phyloP scores from a whole-genome alignment of 1,140 invertebrate genomes.

The Aricia agestis region DNA sequence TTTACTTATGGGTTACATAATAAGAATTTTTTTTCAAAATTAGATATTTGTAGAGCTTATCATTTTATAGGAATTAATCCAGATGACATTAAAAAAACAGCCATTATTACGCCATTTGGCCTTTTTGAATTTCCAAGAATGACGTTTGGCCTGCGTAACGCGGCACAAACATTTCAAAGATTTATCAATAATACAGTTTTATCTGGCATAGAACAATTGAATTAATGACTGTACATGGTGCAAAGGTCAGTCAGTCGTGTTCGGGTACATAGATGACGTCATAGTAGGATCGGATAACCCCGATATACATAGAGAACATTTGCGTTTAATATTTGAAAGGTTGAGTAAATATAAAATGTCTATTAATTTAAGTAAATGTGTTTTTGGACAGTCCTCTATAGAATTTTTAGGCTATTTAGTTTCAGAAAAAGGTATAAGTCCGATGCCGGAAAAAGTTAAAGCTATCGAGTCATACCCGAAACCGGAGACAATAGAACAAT shows the following conservation, averaged over 20 bases:
- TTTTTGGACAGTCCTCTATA: conserved; percentile 17
- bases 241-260: conserved; percentile 29
- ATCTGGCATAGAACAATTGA: not conserved
- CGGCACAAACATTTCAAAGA: conserved; percentile 38
- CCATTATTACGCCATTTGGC: conserved; percentile 26
- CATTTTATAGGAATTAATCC: no score
- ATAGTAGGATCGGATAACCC: conserved; percentile 47
- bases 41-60: no score
- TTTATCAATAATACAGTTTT: conserved; percentile 49
- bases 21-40: no score
- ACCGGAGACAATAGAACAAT: conserved; percentile 9
- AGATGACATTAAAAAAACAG: conserved; percentile 9
- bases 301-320: not conserved
- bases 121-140: conserved; percentile 31
- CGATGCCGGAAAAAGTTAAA: conserved; percentile 10
- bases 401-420: conserved; percentile 22
- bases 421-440: conserved; percentile 14
- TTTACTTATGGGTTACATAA: no score
- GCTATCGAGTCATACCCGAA: not conserved
- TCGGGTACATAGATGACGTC: conserved; percentile 76
- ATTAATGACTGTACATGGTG: conserved; percentile 18
- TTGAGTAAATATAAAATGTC: conserved; percentile 29
- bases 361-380: conserved; percentile 19
- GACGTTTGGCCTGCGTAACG: conserved; percentile 23
- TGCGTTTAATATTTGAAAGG: not conserved